Evolutionary conservation across 1,140 invertebrate genomes (phyloP), one percentile per base, ranked within the genome.

Genomic region (Heliconius congener): DNA sequence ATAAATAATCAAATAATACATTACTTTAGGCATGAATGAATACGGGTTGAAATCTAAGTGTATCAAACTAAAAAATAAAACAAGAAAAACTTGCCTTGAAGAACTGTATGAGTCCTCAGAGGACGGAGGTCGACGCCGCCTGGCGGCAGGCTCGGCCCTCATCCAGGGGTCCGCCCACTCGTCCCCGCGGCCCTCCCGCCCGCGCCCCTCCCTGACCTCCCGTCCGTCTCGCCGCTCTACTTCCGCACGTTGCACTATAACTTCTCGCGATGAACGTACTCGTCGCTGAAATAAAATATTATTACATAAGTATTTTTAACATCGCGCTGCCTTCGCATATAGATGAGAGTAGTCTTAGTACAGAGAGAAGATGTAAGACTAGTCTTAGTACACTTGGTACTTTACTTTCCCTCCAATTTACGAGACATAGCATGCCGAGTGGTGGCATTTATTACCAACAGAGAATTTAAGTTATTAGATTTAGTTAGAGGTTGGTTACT

Each of bases 91-190:
- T 73, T 78, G 97, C 96, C 96, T 97, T 73, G 96, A 96, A 2
- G 96, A 96, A 6, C 96, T 96, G 87, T 97, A 97, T 8, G 96
- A 97, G 73, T 97, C 97, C 66, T 97, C 97, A 19, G 97, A 97
- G 73, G 97, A 97, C 76, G 97, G 97, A 27, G 95, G 95, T 37
- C 90, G 90, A 55, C 95, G 92, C 16, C 95, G 86, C 8, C 95
- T 86, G 57, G 81, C 93, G 82, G 74, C 93, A 78, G 88, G 88
- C 78, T 80, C 95, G 78, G 95, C 92, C 46, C 96, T 90, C 97
- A 98, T 98, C 98, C 98, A 99, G 1, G 98, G 98, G 95, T 99
- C 98, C 34, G 97, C 97, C 98, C 98, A 99, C 88, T 98, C 98
- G 88, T 98, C 98, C 8, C 96, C 96, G 16, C 87, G 83, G 1